phyloP scores from a whole-genome alignment of 2,797 vertebrate genomes.

The Tinamus major region DNA sequence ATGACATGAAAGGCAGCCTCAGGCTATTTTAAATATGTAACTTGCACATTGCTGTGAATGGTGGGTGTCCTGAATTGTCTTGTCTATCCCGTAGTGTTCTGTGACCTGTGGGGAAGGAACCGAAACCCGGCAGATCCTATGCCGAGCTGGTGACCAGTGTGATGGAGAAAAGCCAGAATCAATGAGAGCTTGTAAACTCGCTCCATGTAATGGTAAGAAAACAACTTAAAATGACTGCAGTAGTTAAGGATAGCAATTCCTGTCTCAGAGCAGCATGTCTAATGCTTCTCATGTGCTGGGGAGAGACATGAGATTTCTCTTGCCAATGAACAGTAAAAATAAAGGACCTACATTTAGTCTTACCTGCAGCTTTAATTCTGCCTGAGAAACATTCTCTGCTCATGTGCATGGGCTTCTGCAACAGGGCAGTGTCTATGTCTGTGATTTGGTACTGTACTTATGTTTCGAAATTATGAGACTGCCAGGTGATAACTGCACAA shows the following conservation, averaged over 20 bases:
- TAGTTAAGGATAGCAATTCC: accelerated
- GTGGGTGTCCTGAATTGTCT: background rate
- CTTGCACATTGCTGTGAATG: background rate
- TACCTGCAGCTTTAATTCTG: background rate
- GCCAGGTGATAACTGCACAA: background rate
- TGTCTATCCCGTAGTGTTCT: constrained; percentile 84
- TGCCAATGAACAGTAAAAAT: background rate
- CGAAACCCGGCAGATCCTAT: constrained; percentile 87
- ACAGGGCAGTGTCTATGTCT: background rate
- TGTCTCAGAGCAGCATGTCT: background rate
- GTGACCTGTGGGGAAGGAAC: constrained; percentile 94
- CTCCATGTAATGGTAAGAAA: constrained; percentile 87
- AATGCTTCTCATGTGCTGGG: background rate
- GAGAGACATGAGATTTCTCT: background rate
- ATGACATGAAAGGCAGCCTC: background rate
- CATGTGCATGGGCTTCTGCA: accelerated
- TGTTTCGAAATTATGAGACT: accelerated
- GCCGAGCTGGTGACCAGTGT: constrained; percentile 88
- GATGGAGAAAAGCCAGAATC: constrained; percentile 87
- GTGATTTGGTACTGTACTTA: accelerated
- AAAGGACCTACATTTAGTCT: too few species aligned
- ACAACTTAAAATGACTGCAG: accelerated
- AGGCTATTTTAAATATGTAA: accelerated
- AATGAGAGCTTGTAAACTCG: constrained; percentile 82
- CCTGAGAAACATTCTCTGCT: background rate